Evolutionary conservation across 2,113 vertebrate genomes (phyloP).

Genomic region (Pterophyllum scalare): DNA sequence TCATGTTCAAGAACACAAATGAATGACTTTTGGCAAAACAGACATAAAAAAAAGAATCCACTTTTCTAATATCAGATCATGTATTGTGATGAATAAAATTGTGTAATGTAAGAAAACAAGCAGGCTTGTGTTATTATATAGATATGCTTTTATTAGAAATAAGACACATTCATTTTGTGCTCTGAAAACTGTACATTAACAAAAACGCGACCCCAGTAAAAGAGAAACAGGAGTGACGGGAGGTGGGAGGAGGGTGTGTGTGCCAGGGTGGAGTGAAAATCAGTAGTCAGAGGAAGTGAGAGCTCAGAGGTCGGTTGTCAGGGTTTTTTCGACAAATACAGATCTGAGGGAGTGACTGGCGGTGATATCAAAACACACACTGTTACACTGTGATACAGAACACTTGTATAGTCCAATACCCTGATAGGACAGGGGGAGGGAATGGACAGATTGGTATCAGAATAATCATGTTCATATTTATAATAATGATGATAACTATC

Average conservation of each 20-base stretch:
- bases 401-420: constrained; percentile 83
- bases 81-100: background rate
- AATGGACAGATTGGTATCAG: constrained; percentile 42
- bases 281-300: constrained; percentile 13
- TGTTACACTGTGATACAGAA: constrained; percentile 87
- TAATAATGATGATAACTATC: constrained; percentile 82
- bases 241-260: constrained; percentile 26
- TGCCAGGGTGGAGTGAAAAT: constrained; percentile 43
- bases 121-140: constrained; percentile 67
- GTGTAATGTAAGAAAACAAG: constrained; percentile 15
- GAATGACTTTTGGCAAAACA: background rate
- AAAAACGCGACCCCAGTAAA: constrained; percentile 78
- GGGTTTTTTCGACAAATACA: constrained; percentile 51
- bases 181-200: constrained; percentile 95
- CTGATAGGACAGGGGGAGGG: constrained; percentile 52
- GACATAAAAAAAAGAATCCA: too few species aligned
- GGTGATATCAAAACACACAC: constrained; percentile 89
- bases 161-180: constrained; percentile 96
- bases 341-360: constrained; percentile 65
- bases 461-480: constrained; percentile 78
- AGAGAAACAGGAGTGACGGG: constrained; percentile 72
- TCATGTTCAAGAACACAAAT: background rate
- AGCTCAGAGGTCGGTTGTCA: constrained; percentile 21
- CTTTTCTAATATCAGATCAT: background rate
- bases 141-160: constrained; percentile 95